Evolutionary conservation across 2,113 vertebrate species (phyloP).

Genomic region (Origma solitaria): DNA sequence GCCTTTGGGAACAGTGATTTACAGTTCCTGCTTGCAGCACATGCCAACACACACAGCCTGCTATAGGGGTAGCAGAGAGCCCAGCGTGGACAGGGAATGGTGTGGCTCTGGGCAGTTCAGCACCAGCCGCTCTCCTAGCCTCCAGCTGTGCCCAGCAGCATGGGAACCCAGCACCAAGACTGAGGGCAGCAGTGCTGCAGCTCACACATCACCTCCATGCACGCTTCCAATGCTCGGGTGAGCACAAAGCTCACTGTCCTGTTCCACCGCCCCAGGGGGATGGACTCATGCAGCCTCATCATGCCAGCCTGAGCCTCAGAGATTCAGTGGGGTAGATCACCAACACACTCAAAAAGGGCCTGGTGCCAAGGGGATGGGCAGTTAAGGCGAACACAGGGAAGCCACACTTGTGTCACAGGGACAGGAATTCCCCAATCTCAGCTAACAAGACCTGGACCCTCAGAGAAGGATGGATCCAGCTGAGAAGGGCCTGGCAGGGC

Average conservation of each 20-base stretch:
- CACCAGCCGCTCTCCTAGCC: not conserved
- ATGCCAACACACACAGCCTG: rapidly evolving
- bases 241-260: not conserved
- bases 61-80: not conserved
- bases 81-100: rapidly evolving
- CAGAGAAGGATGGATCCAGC: not conserved
- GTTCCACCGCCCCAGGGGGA: rapidly evolving
- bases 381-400: not conserved
- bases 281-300: rapidly evolving
- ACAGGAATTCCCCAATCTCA: not conserved
- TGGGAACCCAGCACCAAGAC: rapidly evolving
- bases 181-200: not conserved
- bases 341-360: not conserved
- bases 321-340: not conserved
- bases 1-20: not conserved
- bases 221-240: rapidly evolving
- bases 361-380: not conserved
- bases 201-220: not conserved
- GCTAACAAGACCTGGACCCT: not conserved
- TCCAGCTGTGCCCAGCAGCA: not conserved
- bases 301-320: not conserved
- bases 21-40: not conserved
- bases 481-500: not conserved
- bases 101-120: not conserved
- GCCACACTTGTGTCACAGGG: not conserved